Percentiles rank a stretch among this genome's conserved stretches.
phyloP scores from a whole-genome alignment of 2,888 invertebrate species.

The Amiota mariae region DNA sequence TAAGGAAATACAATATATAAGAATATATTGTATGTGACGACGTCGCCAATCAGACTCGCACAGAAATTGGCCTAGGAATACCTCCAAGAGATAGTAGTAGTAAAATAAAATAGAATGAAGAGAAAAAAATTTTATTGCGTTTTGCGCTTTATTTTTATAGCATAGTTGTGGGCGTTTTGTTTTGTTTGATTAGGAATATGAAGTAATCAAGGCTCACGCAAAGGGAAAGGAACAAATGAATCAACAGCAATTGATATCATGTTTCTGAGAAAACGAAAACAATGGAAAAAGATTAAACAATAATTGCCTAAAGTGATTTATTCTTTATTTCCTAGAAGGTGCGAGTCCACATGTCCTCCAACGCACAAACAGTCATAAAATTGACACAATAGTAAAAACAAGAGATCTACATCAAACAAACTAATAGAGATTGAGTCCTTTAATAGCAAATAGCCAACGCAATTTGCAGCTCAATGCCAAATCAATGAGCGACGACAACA shows the following conservation, averaged over 20 bases:
- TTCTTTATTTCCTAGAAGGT: neutral
- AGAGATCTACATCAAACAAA: neutral
- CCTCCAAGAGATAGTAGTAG: too few species aligned
- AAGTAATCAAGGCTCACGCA: too few species aligned
- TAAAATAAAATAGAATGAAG: too few species aligned
- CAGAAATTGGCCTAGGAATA: conserved; percentile 9
- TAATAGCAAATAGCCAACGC: neutral
- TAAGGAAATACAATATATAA: too few species aligned
- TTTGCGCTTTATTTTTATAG: conserved; percentile 9
- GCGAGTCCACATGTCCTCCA: neutral
- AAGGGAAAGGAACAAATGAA: too few species aligned
- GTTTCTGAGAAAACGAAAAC: too few species aligned
- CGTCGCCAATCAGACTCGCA: conserved; percentile 16
- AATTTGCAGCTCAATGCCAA: conserved; percentile 17
- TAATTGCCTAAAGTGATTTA: conserved; percentile 26
- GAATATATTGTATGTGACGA: too few species aligned
- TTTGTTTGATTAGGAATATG: neutral
- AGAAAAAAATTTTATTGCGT: neutral
- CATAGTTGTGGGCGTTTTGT: conserved; percentile 4
- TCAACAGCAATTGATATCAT: too few species aligned
- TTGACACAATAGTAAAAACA: neutral
- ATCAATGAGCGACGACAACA: neutral
- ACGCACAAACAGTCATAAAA: neutral
- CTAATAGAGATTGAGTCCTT: conserved; percentile 3
- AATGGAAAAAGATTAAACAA: conserved; percentile 14